phyloP scores from a whole-genome alignment of 2,888 invertebrate species.

The Diploptera punctata region DNA sequence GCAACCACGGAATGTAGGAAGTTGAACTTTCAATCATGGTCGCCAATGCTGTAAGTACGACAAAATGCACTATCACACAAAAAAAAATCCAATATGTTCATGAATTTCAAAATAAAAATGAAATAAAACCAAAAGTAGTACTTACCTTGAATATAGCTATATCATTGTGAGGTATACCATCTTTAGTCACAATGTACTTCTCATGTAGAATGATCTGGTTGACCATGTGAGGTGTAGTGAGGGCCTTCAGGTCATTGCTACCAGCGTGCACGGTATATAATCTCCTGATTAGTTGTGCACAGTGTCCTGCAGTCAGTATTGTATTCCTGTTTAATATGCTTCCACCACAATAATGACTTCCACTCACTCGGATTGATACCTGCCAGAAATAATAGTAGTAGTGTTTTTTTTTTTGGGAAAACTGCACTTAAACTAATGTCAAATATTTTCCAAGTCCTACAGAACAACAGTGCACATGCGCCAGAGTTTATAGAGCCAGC shows the following conservation, averaged over 20 bases:
- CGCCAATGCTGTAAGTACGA: no score
- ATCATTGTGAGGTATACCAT: neutral
- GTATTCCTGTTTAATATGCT: constrained; percentile 28
- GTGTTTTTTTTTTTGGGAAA: no score
- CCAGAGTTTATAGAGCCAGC: no score
- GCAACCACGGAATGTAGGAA: no score
- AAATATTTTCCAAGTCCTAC: no score
- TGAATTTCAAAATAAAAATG: no score
- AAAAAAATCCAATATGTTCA: no score
- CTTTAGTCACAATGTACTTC: neutral
- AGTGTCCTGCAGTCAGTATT: constrained; percentile 36
- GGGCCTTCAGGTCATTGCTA: neutral
- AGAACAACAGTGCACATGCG: no score
- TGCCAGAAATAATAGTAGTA: constrained; percentile 17
- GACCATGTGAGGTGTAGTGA: neutral
- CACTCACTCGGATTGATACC: constrained; percentile 31
- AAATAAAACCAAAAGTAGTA: no score
- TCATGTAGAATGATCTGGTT: neutral
- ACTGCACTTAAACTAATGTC: no score
- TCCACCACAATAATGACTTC: constrained; percentile 27
- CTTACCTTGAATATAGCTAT: constrained; percentile 20
- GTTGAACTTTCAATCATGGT: no score
- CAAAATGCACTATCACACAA: no score
- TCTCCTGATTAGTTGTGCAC: constrained; percentile 5
- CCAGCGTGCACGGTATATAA: neutral